phyloP scores from a whole-genome alignment of 2,888 invertebrate genomes.

The Agrenia bidenticulata region DNA sequence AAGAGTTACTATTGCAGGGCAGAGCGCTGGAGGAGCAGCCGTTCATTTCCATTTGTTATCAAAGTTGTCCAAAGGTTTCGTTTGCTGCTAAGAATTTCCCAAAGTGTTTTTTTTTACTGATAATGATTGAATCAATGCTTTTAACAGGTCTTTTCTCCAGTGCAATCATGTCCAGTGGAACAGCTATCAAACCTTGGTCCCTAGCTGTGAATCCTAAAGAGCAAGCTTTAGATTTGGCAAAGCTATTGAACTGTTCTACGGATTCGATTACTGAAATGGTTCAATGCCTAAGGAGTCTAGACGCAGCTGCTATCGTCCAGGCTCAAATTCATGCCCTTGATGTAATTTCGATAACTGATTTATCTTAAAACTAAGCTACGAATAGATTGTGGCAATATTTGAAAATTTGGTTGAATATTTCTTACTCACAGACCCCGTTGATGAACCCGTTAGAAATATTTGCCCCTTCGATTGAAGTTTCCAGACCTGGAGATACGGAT shows the following conservation, averaged over 20 bases:
- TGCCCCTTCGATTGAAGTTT: conserved; percentile 42
- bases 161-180: conserved; percentile 43
- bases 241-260: conserved; percentile 32
- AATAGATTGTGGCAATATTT: not conserved
- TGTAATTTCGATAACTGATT: conserved; percentile 15
- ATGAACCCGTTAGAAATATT: conserved; percentile 46
- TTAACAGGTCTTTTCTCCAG: conserved; percentile 39
- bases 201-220: conserved; percentile 32
- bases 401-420: not conserved
- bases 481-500: not conserved
- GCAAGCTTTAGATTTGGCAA: conserved; percentile 33
- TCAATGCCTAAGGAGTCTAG: conserved; percentile 31
- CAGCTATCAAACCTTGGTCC: conserved; percentile 47
- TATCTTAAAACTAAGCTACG: not conserved
- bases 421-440: conserved; percentile 37
- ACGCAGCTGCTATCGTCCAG: conserved; percentile 24
- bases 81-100: not conserved
- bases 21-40: conserved; percentile 38
- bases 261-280: conserved; percentile 26
- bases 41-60: conserved; percentile 41
- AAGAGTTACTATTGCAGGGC: conserved; percentile 31
- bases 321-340: conserved; percentile 35
- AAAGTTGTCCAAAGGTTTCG: conserved; percentile 33
- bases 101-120: not conserved
- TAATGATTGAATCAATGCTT: not conserved